Percentiles rank a stretch among this genome's conserved stretches.
phyloP scores from a whole-genome alignment of 1,140 invertebrate genomes.

The Caerostris extrusa region DNA sequence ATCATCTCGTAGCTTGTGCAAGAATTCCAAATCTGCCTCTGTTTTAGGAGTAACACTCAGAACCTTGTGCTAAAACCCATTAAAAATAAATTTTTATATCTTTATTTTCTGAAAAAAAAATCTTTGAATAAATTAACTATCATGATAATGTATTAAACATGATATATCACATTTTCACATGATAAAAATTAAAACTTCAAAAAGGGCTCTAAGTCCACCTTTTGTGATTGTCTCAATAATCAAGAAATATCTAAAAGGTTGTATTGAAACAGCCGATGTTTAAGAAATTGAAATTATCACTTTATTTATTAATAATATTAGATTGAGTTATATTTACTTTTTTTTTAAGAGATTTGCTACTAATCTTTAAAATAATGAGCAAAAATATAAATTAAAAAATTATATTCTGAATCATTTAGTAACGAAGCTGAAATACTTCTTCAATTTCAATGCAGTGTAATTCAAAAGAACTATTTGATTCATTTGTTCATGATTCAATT shows the following conservation, averaged over 20 bases:
- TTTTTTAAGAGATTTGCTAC: too few species aligned
- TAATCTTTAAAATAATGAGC: too few species aligned
- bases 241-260: neutral
- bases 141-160: neutral
- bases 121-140: neutral
- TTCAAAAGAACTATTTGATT: too few species aligned
- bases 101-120: neutral
- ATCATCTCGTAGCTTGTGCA: slow-evolving; percentile 41
- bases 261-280: too few species aligned
- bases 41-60: slow-evolving; percentile 19
- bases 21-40: slow-evolving; percentile 40
- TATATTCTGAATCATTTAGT: too few species aligned
- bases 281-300: too few species aligned
- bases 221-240: neutral
- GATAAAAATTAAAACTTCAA: neutral
- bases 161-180: neutral
- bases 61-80: slow-evolving; percentile 39
- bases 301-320: too few species aligned
- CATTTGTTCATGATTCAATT: too few species aligned
- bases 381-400: too few species aligned
- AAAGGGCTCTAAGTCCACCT: neutral
- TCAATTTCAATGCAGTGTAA: too few species aligned
- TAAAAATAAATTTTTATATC: neutral
- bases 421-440: too few species aligned
- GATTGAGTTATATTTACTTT: too few species aligned